Evolutionary conservation across 2,888 invertebrate genomes (phyloP), one percentile per base, ranked within the genome.

Genomic region (Conchocele bisecta): DNA sequence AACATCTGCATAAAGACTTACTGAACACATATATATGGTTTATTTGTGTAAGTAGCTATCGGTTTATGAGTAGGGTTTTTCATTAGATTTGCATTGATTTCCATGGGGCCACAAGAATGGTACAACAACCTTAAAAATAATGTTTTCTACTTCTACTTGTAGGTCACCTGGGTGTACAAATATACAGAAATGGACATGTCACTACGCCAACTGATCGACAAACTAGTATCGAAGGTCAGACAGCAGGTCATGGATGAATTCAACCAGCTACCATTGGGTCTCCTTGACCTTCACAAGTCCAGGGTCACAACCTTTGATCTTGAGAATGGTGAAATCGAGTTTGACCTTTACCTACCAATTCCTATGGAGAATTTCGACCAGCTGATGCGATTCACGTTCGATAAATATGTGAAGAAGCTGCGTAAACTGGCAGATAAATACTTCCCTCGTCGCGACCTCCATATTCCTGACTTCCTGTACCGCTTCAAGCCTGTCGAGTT

Each of bases 381-480:
- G 29, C 39, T 80, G 17, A 84, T 86, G 35, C 79, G 79, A 46
- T 58, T 84, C 41, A 79, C 72, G 17, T 2, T 75, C 24, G 51
- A 69, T 15, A 68, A 73, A 28, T 82, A 82, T 50, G 41, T 83
- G n/a, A 39, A 58, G 3, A 65, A 66, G 20, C 50, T 80, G 29
- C 61, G 68, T n/a, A 59, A 66, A 20, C 22, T 78, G 35, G 44
- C 56, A 15, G 69, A 74, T 35, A 72, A 67, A 20, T 83, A 85
- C 58, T 64, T 83, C 72, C 85, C 83, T 1, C 56, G 74, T 15
- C 28, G 69, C 22, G 81, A 87, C 46, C 83, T 81, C 74, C 82
- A 95, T 24, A 93, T 97, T 59, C 96, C 95, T 94, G 94, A 94
- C 17, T 93, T 94, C 72, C 96, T 95, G 90, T 95, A 96, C 88